phyloP scores from a whole-genome alignment of 2,113 vertebrate genomes.

The Macquaria australasica region DNA sequence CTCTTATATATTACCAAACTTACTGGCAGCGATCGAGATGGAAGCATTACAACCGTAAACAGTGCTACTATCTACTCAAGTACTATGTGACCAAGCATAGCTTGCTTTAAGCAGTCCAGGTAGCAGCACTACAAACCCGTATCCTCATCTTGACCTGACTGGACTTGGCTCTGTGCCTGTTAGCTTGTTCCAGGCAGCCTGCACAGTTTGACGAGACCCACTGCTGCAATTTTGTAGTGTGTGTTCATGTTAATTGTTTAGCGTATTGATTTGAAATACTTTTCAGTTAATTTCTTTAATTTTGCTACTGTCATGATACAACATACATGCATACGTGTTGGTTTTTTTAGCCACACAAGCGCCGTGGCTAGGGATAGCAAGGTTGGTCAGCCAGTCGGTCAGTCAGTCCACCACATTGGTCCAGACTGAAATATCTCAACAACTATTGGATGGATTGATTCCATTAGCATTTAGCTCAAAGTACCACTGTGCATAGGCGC shows the following conservation, averaged over 20 bases:
- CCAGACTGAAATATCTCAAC: too few species aligned
- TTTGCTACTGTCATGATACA: background rate
- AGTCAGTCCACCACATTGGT: too few species aligned
- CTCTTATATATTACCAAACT: conserved; percentile 1
- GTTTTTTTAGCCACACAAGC: background rate
- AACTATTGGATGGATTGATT: too few species aligned
- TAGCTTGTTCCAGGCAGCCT: background rate
- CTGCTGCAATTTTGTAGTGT: background rate
- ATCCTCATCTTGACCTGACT: background rate
- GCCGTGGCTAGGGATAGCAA: background rate
- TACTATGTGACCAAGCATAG: background rate
- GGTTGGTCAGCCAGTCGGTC: too few species aligned
- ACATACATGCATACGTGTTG: background rate
- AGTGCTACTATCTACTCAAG: background rate
- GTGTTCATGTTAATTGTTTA: background rate
- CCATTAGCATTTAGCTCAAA: too few species aligned
- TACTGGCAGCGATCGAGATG: too few species aligned
- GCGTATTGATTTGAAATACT: background rate
- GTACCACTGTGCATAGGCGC: too few species aligned
- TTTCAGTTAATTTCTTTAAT: background rate
- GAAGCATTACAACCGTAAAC: background rate
- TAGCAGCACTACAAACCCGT: background rate
- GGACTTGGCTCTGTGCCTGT: background rate
- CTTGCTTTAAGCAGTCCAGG: background rate
- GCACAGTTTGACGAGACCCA: background rate